Evolutionary conservation across 1,140 invertebrate species (phyloP), one percentile per base, ranked within the genome.

Genomic region (Pogonomyrmex barbatus): DNA sequence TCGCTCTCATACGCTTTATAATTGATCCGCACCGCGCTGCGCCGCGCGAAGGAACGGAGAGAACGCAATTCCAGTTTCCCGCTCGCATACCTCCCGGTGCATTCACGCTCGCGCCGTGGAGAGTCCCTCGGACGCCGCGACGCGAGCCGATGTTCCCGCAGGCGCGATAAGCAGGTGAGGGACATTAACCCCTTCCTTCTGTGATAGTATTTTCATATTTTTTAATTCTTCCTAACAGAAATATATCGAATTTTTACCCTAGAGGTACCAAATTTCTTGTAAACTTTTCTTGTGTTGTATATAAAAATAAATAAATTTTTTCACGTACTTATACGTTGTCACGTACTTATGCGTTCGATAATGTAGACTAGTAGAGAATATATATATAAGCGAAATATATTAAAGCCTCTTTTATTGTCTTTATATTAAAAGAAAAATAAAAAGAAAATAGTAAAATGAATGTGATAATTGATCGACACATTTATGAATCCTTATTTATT

Each of bases 41-140:
- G 47, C 17, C n/a, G 60, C 39, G 42, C 60, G 30, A 71, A 47
- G 33, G 81, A 50, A 71, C n/a, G 24, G 5, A 42, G 54, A 75
- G 70, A 76, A 63, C 56, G 70, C 70, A 76, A 84, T 84, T 84
- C 81, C 81, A 84, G 81, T 84, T 65, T 84, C 56, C 58, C 70
- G 58, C 47, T 84, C 70, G 81, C 81, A 84, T 84, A 84, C 70
- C 81, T 73, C 45, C 56, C 70, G 67, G 81, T 84, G 70, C 70
- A 76, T 84, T 81, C 68, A 84, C 81, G 67, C 47, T 84, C 42
- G 39, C 79, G 45, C 30, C 33, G 81, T 30, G 24, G 30, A 52
- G 81, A 84, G 70, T 70, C 33, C 63, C 39, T 50, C 63, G 78
- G 60, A 63, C 54, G 56, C 70, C 42, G 33, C 56, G 81, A 84